These are phyloP conservation scores for Brachyptera risi DNA, from an alignment of 2,888 invertebrate species.

Conservation along the genomic window DNA sequence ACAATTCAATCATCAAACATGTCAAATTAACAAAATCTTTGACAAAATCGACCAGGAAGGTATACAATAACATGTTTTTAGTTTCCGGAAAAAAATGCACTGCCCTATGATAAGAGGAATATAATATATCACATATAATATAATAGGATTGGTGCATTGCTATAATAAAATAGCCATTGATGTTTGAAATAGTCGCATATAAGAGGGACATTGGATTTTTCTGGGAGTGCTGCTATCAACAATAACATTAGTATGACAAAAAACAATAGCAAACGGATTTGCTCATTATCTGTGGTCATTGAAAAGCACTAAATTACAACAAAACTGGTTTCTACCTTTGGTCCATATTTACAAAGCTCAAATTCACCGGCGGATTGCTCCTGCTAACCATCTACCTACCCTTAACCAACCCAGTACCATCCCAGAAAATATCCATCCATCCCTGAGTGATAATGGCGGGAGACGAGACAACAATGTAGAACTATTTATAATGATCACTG, in stretches of 20 bases:
- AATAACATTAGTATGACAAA: constrained; percentile 17
- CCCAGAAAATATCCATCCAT: constrained; percentile 32
- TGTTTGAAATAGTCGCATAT: constrained; percentile 27
- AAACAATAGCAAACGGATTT: constrained; percentile 9
- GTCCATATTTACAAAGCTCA: constrained; percentile 33
- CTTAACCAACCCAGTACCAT: constrained; percentile 24
- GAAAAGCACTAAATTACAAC: constrained; percentile 21
- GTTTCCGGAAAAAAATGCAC: constrained; percentile 36
- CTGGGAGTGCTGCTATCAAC: constrained; percentile 29
- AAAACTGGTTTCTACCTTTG: constrained; percentile 28
- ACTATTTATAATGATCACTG: constrained; percentile 23
- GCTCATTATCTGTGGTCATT: background rate
- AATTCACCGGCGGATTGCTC: constrained; percentile 20
- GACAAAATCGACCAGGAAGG: constrained; percentile 42
- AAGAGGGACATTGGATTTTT: constrained; percentile 31
- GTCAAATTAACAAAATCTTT: constrained; percentile 40
- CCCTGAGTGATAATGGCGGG: constrained; percentile 31
- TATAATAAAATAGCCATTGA: constrained; percentile 24
- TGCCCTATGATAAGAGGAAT: constrained; percentile 46
- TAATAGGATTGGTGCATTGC: constrained; percentile 47
- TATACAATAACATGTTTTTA: constrained; percentile 33
- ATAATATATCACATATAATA: constrained; percentile 47
- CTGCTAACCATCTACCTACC: constrained; percentile 20
- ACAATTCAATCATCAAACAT: constrained; percentile 33
- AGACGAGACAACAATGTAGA: constrained; percentile 26